phyloP scores from a whole-genome alignment of 2,888 invertebrate species.

The Nephrocerus scutellatus region DNA sequence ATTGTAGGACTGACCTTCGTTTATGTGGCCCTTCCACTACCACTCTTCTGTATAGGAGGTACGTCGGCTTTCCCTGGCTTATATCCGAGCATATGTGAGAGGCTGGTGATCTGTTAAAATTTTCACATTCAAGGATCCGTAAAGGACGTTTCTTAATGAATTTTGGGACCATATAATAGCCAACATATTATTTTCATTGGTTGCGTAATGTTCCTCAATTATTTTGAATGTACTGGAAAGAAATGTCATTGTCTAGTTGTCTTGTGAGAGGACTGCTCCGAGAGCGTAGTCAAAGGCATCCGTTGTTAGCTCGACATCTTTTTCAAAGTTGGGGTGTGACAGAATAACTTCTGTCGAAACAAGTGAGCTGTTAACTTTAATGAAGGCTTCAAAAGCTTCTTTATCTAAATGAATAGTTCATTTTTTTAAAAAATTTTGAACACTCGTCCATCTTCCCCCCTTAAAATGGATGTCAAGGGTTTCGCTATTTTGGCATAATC shows the following conservation, averaged over 20 bases:
- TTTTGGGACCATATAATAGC: conserved; percentile 11
- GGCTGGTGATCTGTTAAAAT: conserved; percentile 10
- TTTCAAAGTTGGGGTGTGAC: conserved; percentile 13
- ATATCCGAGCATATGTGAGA: conserved; percentile 11
- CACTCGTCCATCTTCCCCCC: conserved; percentile 14
- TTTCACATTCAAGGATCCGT: conserved; percentile 8
- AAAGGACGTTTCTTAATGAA: conserved; percentile 6
- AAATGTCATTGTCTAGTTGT: conserved; percentile 16
- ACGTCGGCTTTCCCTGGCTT: too few relatives aligned
- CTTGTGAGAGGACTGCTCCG: conserved; percentile 29
- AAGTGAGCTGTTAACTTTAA: conserved; percentile 8
- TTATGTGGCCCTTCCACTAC: too few relatives aligned
- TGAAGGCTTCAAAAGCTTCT: conserved; percentile 3
- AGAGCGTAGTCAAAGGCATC: conserved; percentile 30
- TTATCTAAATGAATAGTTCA: conserved; percentile 1
- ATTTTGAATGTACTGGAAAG: conserved; percentile 11
- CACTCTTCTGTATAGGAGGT: too few relatives aligned
- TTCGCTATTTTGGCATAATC: conserved; percentile 7
- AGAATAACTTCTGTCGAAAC: conserved; percentile 13
- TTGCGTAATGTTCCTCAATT: conserved; percentile 8
- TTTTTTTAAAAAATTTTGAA: conserved; percentile 9
- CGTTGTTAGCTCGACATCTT: conserved; percentile 22
- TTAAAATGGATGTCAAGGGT: conserved; percentile 9
- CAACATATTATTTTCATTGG: conserved; percentile 13
- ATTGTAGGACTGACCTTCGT: too few relatives aligned